Percentiles rank a stretch among this genome's conserved stretches.
phyloP scores from a whole-genome alignment of 2,888 invertebrate genomes.

The Xylota segnis region DNA sequence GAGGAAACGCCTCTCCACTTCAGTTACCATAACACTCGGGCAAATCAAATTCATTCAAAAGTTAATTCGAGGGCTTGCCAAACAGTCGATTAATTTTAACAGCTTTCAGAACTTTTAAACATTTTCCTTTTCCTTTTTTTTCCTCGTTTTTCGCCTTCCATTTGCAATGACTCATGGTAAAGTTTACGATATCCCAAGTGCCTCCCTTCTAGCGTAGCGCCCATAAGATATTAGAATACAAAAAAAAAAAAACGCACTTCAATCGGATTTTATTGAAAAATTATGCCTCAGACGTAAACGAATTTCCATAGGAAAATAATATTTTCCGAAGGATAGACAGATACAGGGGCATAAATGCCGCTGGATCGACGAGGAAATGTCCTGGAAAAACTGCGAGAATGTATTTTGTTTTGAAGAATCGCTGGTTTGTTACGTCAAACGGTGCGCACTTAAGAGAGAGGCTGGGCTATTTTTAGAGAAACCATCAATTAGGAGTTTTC shows the following conservation, averaged over 20 bases:
- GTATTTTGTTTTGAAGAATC: neutral
- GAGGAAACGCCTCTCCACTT: conserved; percentile 3
- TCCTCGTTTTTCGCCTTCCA: neutral
- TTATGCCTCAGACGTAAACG: conserved; percentile 13
- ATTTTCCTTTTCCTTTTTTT: neutral
- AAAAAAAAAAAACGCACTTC: conserved; percentile 11
- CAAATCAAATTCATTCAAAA: conserved; percentile 33
- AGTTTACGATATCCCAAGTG: neutral
- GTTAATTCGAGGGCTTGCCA: conserved; percentile 34
- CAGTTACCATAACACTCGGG: conserved; percentile 6
- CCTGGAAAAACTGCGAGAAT: neutral
- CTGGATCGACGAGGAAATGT: neutral
- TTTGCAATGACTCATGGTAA: conserved; percentile 20
- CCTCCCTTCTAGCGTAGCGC: too few species aligned
- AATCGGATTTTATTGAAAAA: conserved; percentile 42
- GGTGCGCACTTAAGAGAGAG: too few species aligned
- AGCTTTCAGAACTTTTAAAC: conserved; percentile 27
- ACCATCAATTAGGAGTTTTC: too few species aligned
- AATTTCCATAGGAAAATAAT: conserved; percentile 31
- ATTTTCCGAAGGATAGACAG: neutral
- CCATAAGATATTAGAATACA: neutral
- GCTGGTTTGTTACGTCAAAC: too few species aligned
- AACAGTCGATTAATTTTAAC: conserved; percentile 57
- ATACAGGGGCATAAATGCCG: neutral
- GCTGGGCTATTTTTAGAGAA: too few species aligned